Conservation (phyloP, 2,888 invertebrate species). For the Chrysodeixis includens region DNA sequence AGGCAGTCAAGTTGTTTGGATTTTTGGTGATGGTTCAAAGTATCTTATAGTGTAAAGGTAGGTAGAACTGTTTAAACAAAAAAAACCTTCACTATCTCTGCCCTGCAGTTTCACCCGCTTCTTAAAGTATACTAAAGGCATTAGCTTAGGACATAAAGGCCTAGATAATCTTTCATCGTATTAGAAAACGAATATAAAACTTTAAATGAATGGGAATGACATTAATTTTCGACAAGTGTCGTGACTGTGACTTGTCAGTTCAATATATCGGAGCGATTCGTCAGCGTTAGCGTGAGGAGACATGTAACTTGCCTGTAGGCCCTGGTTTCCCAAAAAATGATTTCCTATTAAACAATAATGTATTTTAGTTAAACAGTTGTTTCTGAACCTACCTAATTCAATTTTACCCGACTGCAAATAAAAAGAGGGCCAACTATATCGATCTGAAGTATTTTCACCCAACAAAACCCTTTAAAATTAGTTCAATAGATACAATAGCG, state of each 20-base stretch:
- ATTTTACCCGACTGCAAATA: too few relatives aligned
- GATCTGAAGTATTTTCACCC: neutral
- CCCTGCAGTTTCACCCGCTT: neutral
- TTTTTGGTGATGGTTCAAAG: slow-evolving; percentile 67
- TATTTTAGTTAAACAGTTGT: too few relatives aligned
- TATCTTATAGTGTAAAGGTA: slow-evolving; percentile 24
- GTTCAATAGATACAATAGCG: neutral
- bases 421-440: neutral
- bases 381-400: too few relatives aligned
- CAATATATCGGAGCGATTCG: too few relatives aligned
- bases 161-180: neutral
- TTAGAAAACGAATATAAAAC: too few relatives aligned
- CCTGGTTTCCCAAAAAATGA: too few relatives aligned
- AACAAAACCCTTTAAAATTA: neutral
- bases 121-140: neutral
- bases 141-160: neutral
- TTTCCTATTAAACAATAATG: too few relatives aligned
- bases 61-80: neutral
- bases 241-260: too few relatives aligned
- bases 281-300: too few relatives aligned
- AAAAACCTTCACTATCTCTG: neutral
- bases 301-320: too few relatives aligned
- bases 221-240: too few relatives aligned
- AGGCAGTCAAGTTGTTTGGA: slow-evolving; percentile 71
- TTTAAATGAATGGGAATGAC: too few relatives aligned